Conservation (phyloP, 2,888 invertebrate species). For the Drosophila quinaria region DNA sequence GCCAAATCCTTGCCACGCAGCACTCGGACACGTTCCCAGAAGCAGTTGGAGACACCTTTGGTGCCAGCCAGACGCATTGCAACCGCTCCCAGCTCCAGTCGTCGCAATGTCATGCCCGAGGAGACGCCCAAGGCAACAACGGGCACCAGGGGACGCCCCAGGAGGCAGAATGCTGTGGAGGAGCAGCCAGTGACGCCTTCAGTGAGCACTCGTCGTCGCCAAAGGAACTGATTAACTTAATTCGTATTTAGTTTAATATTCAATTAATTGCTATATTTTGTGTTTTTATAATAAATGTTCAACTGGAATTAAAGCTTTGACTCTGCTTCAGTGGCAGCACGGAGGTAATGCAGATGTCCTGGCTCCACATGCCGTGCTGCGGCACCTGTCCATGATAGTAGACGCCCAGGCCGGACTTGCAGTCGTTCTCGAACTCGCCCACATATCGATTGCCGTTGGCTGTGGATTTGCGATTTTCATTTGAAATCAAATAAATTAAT, state of each 20-base stretch:
- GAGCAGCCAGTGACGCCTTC: slow-evolving; percentile 10
- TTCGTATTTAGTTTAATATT: neutral
- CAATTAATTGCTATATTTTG: neutral
- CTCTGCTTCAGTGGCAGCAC: slow-evolving; percentile 44
- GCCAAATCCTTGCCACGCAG: slow-evolving; percentile 15
- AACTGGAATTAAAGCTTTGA: neutral
- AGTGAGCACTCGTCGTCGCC: slow-evolving; percentile 41
- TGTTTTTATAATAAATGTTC: slow-evolving; percentile 9
- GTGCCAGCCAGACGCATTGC: slow-evolving; percentile 14
- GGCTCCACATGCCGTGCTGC: slow-evolving; percentile 83
- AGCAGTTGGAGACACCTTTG: slow-evolving; percentile 19
- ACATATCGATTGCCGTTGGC: slow-evolving; percentile 85
- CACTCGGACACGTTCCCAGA: slow-evolving; percentile 25
- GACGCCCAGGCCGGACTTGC: slow-evolving; percentile 83
- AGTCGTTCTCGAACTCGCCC: slow-evolving; percentile 80
- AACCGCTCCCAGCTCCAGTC: slow-evolving; percentile 5
- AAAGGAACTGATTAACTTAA: slow-evolving; percentile 52
- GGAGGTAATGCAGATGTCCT: slow-evolving; percentile 79
- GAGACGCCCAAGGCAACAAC: slow-evolving; percentile 20
- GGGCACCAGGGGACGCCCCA: slow-evolving; percentile 25
- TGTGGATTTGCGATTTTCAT: slow-evolving; percentile 24
- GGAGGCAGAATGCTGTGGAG: slow-evolving; percentile 17
- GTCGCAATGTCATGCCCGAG: neutral
- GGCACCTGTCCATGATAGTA: slow-evolving; percentile 81
- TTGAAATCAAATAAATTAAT: no score